A percentile compares a stretch with the other conserved stretches of the same genome.
Evolutionary conservation across 2,797 vertebrate genomes (phyloP).

Genomic region (Cossypha niveicapilla): DNA sequence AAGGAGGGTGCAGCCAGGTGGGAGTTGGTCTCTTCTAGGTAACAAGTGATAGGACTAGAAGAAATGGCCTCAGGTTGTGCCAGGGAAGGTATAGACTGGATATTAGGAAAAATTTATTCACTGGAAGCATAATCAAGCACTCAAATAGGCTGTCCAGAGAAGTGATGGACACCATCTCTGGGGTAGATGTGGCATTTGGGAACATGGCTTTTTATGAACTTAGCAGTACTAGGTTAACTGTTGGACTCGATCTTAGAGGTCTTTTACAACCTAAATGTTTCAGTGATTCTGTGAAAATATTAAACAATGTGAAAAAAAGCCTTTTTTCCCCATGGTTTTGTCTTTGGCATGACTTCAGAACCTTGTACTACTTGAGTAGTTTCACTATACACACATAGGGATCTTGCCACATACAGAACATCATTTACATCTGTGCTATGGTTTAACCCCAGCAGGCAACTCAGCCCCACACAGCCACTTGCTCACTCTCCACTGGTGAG

Average conservation of each 20-base stretch:
- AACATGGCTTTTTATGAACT: not conserved
- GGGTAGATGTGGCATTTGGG: not conserved
- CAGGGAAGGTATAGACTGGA: not conserved
- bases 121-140: not conserved
- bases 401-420: not conserved
- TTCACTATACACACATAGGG: not conserved
- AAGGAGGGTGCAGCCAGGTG: rapidly evolving
- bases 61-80: not conserved
- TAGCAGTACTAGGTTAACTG: not conserved
- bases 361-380: not conserved
- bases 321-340: rapidly evolving
- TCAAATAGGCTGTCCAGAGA: not conserved
- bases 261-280: not conserved
- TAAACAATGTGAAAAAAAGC: not conserved
- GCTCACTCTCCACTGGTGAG: not conserved
- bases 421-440: not conserved
- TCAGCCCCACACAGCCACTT: not conserved
- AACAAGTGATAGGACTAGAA: not conserved
- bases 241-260: rapidly evolving
- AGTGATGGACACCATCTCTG: not conserved
- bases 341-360: not conserved
- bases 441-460: not conserved
- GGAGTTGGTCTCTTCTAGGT: rapidly evolving
- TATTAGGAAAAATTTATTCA: not conserved
- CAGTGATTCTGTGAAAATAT: not conserved